Evolutionary conservation across 1,140 invertebrate species (phyloP), one percentile per base, ranked within the genome.

Genomic region (Aphelinus atriplicis): DNA sequence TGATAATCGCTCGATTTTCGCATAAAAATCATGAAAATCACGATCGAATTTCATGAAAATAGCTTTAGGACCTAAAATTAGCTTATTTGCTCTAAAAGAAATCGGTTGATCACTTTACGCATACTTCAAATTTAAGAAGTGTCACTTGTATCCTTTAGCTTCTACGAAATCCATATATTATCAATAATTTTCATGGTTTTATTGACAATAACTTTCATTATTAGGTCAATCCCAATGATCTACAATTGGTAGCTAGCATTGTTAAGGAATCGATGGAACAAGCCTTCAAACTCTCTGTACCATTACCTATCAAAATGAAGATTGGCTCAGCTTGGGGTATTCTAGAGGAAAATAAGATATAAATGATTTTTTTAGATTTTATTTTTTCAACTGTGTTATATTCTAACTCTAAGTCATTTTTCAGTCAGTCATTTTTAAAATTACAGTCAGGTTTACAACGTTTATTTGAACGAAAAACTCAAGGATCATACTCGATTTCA

Each of bases 241-340:
- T 95, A 42, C 81, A 88, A 6, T 81, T 88, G 77, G 92, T 95
- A 26, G 91, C 91, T 1, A 83, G 83, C 72, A 90, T 95, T 56
- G 86, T 98, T 26, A 93, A 93, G 81, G 83, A 90, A 45, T 90
- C 90, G 10, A 98, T 98, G 96, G 95, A 97, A 84, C 89, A 90
- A 71, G 91, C 92, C n/a, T 90, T 92, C 1, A 87, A 88, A 74
- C 86, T 97, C 7, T 90, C 88, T 61, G 93, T 98, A 1, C 92
- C 92, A 60, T 88, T 98, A 43, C 95, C 95, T 7, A 95, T 98
- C 0, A 97, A 96, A 90, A 82, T 98, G 0, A 95, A 94, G 88
- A 86, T 88, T 71, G 97, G 97, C 7, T 84, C 88, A 48, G 92
- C 92, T 64, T 98, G 97, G 97, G 96, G 94, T 1, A 84, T 90